Evolutionary conservation across 53 echinoderm and acorn worm genomes (phyloP), one percentile per base, ranked within the genome.

Genomic region (Echinarachnius parma): DNA sequence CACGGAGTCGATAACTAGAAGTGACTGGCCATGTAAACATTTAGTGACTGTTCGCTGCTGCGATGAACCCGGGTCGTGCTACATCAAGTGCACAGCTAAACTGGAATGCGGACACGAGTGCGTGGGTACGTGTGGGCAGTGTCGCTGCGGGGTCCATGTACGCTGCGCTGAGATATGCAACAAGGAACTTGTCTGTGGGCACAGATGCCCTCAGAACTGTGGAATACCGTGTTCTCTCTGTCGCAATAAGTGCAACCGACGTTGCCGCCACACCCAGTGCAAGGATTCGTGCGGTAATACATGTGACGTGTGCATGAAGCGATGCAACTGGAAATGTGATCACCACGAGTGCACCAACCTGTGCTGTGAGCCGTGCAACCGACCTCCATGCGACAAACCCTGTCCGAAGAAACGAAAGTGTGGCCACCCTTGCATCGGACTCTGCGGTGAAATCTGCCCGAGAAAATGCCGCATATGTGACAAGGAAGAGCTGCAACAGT

Each of bases 381-480:
- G 84, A 56, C 46, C 30, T 8, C 75, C 81, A n/a, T 90, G 93
- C 29, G 31, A 89, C 64, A 2, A 64, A 21, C 84, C 94, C 3
- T 94, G 94, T 23, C 7, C 16, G 1, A 77, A 75, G 75, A 31
- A 63, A 7, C 19, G 9, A 13, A 60, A 39, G 42, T 94, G 94
- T 49, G 56, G 62, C 2, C 93, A 93, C 71, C 70, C 54, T 15
- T 92, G 92, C 67, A 84, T 81, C 31, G 92, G 87, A 29, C 26
- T 88, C 4, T 92, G 92, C 58, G 92, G 92, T 8, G 92, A 92
- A 29, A 77, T 74, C 15, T 92, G 92, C 30, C 88, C 92, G 0
- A 77, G 31, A 20, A 71, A 57, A 56, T 92, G 92, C 25, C 74
- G 74, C 13, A 54, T 81, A 45, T 92, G 92, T 46, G 22, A 92